phyloP scores from a whole-genome alignment of 2,888 invertebrate species.

The Lasioglossum oenotherae region DNA sequence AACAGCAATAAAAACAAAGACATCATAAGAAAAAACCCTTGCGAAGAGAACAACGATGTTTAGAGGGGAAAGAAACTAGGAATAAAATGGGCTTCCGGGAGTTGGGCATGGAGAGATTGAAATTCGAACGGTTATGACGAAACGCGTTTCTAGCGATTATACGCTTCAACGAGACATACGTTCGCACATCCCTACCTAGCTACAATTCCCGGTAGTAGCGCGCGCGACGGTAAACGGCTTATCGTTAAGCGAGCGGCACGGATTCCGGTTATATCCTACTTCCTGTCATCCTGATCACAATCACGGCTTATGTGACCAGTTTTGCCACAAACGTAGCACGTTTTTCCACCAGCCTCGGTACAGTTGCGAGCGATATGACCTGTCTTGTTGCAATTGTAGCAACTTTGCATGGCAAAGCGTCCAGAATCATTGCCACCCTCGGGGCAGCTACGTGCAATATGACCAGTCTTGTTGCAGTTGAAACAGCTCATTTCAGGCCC shows the following conservation, averaged over 20 bases:
- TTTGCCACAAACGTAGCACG: conserved; percentile 97
- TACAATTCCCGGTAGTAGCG: conserved; percentile 79
- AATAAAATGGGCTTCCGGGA: conserved; percentile 75
- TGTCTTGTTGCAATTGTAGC: conserved; percentile 89
- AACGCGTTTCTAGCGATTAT: conserved; percentile 74
- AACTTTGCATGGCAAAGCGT: conserved; percentile 84
- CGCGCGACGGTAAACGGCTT: conserved; percentile 82
- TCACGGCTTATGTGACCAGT: conserved; percentile 96
- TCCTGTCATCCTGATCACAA: conserved; percentile 92
- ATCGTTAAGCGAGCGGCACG: conserved; percentile 83
- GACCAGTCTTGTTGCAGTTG: conserved; percentile 97
- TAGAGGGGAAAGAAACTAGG: conserved; percentile 70
- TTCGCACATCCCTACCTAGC: conserved; percentile 81
- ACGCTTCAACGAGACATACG: conserved; percentile 77
- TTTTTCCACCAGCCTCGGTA: conserved; percentile 88
- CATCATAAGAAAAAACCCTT: conserved; percentile 77
- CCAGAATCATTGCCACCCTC: conserved; percentile 88
- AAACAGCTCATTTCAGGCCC: conserved; percentile 90
- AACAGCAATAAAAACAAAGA: conserved; percentile 80
- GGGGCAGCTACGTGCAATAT: conserved; percentile 94
- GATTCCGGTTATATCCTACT: conserved; percentile 83
- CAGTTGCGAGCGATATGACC: conserved; percentile 90
- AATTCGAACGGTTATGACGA: conserved; percentile 78
- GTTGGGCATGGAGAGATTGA: conserved; percentile 72
- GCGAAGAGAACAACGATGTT: conserved; percentile 80